These are phyloP conservation scores for Danaus chrysippus DNA, from an alignment of 2,888 invertebrate genomes.

Conservation along the genomic window DNA sequence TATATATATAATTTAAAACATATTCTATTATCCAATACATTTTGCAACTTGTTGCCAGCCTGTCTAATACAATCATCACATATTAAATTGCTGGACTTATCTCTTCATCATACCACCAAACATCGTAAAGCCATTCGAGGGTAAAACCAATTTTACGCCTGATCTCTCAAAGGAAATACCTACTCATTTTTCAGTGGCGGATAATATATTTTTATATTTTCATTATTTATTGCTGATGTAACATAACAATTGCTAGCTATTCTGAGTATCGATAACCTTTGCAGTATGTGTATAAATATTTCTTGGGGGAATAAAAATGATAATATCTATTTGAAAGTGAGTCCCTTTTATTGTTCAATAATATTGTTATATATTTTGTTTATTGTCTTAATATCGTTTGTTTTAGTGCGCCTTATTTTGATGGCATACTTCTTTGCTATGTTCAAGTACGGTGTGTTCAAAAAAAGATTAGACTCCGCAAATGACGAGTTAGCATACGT, in stretches of 20 bases:
- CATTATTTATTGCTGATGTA: not conserved
- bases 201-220: constrained; percentile 1
- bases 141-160: constrained; percentile 56
- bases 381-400: constrained; percentile 14
- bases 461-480: constrained; percentile 36
- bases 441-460: constrained; percentile 30
- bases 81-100: constrained; percentile 12
- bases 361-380: constrained; percentile 4
- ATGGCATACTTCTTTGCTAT: constrained; percentile 34
- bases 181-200: constrained; percentile 13
- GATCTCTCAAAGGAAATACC: constrained; percentile 34
- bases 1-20: too few relatives aligned
- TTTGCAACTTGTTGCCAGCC: not conserved
- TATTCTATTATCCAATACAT: too few relatives aligned
- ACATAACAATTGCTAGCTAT: constrained; percentile 3
- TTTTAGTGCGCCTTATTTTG: constrained; percentile 44
- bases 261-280: not conserved
- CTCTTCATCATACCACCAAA: constrained; percentile 25
- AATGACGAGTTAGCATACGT: constrained; percentile 41
- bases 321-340: constrained; percentile 32
- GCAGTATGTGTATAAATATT: constrained; percentile 13
- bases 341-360: constrained; percentile 15
- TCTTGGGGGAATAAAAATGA: constrained; percentile 9
- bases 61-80: constrained; percentile 2
- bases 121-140: constrained; percentile 44